A percentile compares a stretch with the other conserved stretches of the same genome.
phyloP scores from a whole-genome alignment of 2,113 vertebrate genomes.

The Fukomys damarensis region DNA sequence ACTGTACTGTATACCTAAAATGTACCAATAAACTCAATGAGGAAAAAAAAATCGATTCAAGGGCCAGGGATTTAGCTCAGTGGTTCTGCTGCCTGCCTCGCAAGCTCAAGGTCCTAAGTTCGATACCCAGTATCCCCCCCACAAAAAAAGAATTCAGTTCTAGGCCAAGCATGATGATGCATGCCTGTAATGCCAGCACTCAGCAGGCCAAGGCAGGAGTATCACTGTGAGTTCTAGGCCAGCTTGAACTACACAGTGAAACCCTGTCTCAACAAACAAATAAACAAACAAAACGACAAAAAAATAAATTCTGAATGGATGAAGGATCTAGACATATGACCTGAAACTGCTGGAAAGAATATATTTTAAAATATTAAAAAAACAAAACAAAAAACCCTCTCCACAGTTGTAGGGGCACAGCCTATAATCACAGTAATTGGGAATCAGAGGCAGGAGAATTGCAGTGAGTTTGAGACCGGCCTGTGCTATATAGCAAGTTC shows the following conservation, averaged over 20 bases:
- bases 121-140: too few species aligned
- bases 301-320: neutral
- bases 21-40: too few species aligned
- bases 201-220: neutral
- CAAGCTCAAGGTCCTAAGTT: too few species aligned
- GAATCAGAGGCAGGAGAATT: neutral
- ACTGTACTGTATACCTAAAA: too few species aligned
- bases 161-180: neutral
- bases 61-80: too few species aligned
- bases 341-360: neutral
- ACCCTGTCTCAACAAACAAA: too few species aligned
- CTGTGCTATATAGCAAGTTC: neutral
- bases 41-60: too few species aligned
- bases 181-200: neutral
- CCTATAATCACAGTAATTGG: neutral
- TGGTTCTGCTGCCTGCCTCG: too few species aligned
- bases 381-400: neutral
- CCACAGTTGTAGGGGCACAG: neutral
- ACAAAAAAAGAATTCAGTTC: neutral
- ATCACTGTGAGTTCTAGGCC: too few species aligned
- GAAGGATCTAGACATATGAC: neutral
- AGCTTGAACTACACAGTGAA: too few species aligned
- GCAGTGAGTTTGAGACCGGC: neutral
- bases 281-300: neutral
- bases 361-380: neutral